Percentiles rank a stretch among this genome's conserved stretches.
phyloP scores from a whole-genome alignment of 2,888 invertebrate genomes.

The Drosophila picticornis region DNA sequence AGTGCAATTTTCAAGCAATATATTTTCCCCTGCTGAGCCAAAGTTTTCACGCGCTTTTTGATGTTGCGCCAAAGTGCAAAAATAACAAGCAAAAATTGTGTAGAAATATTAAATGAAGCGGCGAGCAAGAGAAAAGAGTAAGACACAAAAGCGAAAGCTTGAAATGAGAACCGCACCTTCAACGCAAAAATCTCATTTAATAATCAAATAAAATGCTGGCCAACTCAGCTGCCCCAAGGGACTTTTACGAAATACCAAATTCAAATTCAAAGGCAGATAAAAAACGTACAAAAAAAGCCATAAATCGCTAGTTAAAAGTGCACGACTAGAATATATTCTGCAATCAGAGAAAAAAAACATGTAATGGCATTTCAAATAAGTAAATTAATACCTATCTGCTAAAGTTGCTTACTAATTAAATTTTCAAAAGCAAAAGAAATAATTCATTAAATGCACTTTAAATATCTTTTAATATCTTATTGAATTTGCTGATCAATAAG shows the following conservation, averaged over 20 bases:
- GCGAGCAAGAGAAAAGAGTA: slow-evolving; percentile 8
- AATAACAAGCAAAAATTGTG: slow-evolving; percentile 71
- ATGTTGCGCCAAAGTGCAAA: slow-evolving; percentile 70
- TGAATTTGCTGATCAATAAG: no score
- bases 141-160: slow-evolving; percentile 12
- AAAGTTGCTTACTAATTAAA: not conserved
- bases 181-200: slow-evolving; percentile 70
- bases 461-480: not conserved
- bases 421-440: not conserved
- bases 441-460: not conserved
- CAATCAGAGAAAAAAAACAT: not conserved
- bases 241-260: slow-evolving; percentile 27
- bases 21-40: slow-evolving; percentile 64
- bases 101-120: slow-evolving; percentile 73
- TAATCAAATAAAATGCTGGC: slow-evolving; percentile 76
- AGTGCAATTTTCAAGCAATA: slow-evolving; percentile 77
- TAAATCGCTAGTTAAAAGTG: not conserved
- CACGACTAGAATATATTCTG: not conserved
- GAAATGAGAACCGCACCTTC: slow-evolving; percentile 22
- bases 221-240: slow-evolving; percentile 61
- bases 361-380: no score
- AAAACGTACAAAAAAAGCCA: slow-evolving; percentile 19
- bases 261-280: slow-evolving; percentile 54
- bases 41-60: slow-evolving; percentile 80
- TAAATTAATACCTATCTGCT: not conserved